Evolutionary conservation across 2,888 invertebrate genomes (phyloP).

Genomic region (Sepiola atlantica): DNA sequence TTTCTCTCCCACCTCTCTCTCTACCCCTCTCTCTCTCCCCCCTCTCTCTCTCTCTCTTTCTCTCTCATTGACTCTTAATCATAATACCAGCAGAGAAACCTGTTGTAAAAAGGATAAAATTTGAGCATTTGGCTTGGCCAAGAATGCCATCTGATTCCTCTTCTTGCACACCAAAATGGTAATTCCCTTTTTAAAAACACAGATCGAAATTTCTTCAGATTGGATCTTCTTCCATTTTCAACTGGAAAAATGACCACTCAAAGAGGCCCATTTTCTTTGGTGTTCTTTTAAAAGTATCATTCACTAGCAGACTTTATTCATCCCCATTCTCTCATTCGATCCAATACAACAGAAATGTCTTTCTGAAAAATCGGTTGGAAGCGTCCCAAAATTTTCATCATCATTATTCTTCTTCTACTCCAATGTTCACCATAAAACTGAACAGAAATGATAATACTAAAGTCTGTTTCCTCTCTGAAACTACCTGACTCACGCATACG

Average conservation of each 20-base stretch:
- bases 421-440: background rate
- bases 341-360: background rate
- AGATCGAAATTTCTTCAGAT: background rate
- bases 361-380: background rate
- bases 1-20: too few species aligned
- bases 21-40: too few species aligned
- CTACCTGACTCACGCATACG: background rate
- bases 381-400: background rate
- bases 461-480: background rate
- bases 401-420: background rate
- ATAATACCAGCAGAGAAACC: background rate
- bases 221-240: background rate
- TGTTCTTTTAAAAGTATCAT: background rate
- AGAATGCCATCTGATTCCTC: background rate
- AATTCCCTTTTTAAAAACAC: constrained; percentile 23
- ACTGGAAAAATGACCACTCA: constrained; percentile 19
- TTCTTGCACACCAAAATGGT: background rate
- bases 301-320: background rate
- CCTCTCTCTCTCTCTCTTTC: too few species aligned
- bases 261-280: background rate
- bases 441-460: background rate
- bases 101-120: background rate
- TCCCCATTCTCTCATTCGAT: background rate
- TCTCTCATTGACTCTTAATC: background rate
- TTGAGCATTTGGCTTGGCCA: background rate